Conservation (phyloP, 2,113 vertebrate species). For the Piaya cayana region DNA sequence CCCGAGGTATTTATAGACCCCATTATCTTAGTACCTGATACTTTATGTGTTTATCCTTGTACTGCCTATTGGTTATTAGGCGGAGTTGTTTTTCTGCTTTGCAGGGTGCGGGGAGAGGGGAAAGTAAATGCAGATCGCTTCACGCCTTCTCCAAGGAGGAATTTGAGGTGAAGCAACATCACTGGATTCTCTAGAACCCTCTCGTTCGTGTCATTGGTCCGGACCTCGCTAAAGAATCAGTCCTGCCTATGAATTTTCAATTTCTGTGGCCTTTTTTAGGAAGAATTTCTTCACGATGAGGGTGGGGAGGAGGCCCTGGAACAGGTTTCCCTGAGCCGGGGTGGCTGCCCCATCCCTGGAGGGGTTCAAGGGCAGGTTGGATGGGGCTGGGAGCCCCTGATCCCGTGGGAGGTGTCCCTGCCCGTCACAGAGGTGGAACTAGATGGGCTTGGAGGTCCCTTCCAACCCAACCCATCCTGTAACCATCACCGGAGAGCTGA, state of each 20-base stretch:
- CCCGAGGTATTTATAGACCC: background rate
- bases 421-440: too few species aligned
- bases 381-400: too few species aligned
- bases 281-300: too few species aligned
- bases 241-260: background rate
- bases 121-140: background rate
- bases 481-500: too few species aligned
- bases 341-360: too few species aligned
- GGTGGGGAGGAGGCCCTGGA: too few species aligned
- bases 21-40: background rate
- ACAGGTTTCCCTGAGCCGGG: too few species aligned
- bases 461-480: too few species aligned
- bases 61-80: background rate
- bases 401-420: too few species aligned
- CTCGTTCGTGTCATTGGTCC: background rate
- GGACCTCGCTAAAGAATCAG: background rate
- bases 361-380: too few species aligned
- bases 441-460: too few species aligned
- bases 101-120: background rate
- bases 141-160: background rate
- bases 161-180: background rate
- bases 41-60: background rate
- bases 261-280: accelerated
- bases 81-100: background rate
- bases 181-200: background rate